A percentile compares a stretch with the other conserved stretches of the same genome.
These are phyloP conservation scores for Bettongia penicillata DNA, from an alignment of 2,113 vertebrate species.

Conservation along the genomic window DNA sequence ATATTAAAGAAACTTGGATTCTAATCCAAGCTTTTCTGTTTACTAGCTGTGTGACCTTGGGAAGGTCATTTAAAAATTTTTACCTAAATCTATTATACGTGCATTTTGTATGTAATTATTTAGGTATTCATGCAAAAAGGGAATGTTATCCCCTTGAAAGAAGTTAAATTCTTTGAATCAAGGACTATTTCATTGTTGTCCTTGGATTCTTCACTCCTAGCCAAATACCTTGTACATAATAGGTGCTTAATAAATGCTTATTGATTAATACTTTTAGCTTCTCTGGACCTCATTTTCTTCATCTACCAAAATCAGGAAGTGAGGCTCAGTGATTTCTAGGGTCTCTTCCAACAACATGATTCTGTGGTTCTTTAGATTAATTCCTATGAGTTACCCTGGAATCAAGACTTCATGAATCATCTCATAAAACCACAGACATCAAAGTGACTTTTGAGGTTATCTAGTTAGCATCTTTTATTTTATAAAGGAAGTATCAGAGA, in stretches of 20 bases:
- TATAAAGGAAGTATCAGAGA: neutral
- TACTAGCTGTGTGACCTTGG: neutral
- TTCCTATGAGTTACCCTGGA: neutral
- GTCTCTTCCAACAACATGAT: neutral
- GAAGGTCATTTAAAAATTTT: neutral
- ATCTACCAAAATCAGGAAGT: neutral
- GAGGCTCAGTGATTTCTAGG: neutral
- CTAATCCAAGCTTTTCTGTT: neutral
- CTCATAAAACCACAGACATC: neutral
- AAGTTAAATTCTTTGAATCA: neutral
- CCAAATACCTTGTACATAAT: neutral
- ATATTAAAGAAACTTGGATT: neutral
- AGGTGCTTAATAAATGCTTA: neutral
- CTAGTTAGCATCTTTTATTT: neutral
- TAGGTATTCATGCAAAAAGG: too few relatives aligned
- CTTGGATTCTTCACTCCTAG: neutral
- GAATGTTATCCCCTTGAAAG: neutral
- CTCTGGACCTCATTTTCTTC: neutral
- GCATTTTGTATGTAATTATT: neutral
- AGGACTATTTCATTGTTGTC: neutral
- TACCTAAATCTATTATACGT: neutral
- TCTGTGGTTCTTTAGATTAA: neutral
- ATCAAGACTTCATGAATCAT: neutral
- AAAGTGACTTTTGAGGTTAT: neutral
- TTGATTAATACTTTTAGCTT: neutral